Base-by-base conservation (phyloP, 2,888 invertebrate species). In the Fragum fragum region DNA sequence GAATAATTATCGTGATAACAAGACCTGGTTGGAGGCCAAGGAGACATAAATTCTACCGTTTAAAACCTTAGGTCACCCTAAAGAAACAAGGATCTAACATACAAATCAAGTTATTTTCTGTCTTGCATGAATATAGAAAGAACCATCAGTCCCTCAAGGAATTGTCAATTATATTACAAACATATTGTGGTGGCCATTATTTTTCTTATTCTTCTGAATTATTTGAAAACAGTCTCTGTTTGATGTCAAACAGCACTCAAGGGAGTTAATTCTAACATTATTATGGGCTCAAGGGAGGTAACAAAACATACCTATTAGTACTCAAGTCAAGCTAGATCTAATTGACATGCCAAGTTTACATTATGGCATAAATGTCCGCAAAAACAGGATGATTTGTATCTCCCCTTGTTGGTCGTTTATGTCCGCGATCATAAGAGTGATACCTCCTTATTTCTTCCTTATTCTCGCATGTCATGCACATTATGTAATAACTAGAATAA, bases 101-200 rank as follows among this genome's bases (percentile, higher is more conserved):
- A 75, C 78, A 82, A 85, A 85, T 85, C 76, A 61, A 81, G 82
- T 82, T 78, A 85, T 23, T 29, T 68, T 36, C 53, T 73, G 77
- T 82, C 82, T 85, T 85, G 85, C 82, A 82, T 85, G 85, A 78
- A 78, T 82, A 82, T 73, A 73, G 73, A 79, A 76, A 70, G 69
- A 70, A 77, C 59, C 39, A 70, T 28, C 42, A 11, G 66, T 78
- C 82, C 32, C 85, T 77, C 11, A n/a, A 39, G 75, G 85, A 78
- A 72, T 79, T 74, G 57, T 70, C 77, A 71, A 81, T 81, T 80
- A 73, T 73, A 81, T 81, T 84, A 81, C 72, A 73, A 81, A 84
- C 84, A 81, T 84, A 81, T 73, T 78, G 73, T 69, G 69, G 70
- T 81, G 80, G 84, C 81, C 84, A 84, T 84, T 80, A 84, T 77